Evolutionary conservation across 2,888 invertebrate species (phyloP), one percentile per base, ranked within the genome.

Genomic region (Tinea pellionella): DNA sequence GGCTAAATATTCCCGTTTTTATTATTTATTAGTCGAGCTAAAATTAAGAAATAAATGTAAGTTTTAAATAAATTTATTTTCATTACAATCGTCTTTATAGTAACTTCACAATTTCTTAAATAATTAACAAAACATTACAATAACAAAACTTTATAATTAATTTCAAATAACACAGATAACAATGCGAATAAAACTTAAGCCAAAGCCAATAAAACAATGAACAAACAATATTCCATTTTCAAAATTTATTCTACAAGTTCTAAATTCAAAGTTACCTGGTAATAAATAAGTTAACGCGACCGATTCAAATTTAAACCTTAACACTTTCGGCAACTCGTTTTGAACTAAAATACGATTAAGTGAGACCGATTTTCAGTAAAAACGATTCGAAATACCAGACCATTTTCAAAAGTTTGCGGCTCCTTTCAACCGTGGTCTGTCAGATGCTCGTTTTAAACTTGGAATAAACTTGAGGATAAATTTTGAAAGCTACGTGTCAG

Each of bases 231-330:
- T 53, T 53, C 24, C 18, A 53, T 53, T 53, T 53, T 47, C 53
- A 7, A 47, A 47, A 47, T 15, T 47, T 47, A 47, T 18, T 37
- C 37, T 19, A 7, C 30, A 57, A 57, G 57, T 57, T 32, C 15
- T 32, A 57, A 57, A 32, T 57, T 57, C 32, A 32, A 32, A 57
- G 32, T 57, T 32, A 57, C 55, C 4, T 13, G 16, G 57, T 32
- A 32, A 57, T 57, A 57, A 57, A 57, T 57, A 57, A 7, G 57
- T 57, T 57, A 57, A 32, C 57, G 57, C 57, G n/a, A 4, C 57
- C 32, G n/a, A 57, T 32, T 57, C 24, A 53, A 53, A 6, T 53
- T 53, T 19, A 24, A 18, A 18, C 18, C 53, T 53, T 53, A 53
- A 53, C 53, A 24, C 24, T 53, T 53, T 53, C 12, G 53, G 19